Percentiles rank a stretch among this genome's conserved stretches.
phyloP scores from a whole-genome alignment of 2,888 invertebrate species.

The Alitta virens region DNA sequence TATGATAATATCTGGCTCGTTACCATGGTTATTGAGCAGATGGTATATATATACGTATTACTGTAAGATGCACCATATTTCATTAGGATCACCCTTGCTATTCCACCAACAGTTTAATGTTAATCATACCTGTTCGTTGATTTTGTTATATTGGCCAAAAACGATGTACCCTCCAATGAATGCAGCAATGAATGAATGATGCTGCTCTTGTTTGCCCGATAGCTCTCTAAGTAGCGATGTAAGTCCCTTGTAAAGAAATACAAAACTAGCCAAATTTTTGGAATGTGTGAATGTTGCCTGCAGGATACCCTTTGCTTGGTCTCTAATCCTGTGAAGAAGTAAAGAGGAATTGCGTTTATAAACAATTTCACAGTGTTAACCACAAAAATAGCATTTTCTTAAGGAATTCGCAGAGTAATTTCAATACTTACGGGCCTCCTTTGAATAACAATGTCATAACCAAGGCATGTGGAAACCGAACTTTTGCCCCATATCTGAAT shows the following conservation, averaged over 20 bases:
- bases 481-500: slow-evolving; percentile 59
- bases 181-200: slow-evolving; percentile 56
- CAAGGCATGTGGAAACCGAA: slow-evolving; percentile 59
- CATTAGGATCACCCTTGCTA: too few relatives aligned
- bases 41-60: too few relatives aligned
- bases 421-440: slow-evolving; percentile 53
- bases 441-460: slow-evolving; percentile 60
- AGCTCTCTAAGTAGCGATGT: slow-evolving; percentile 39
- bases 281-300: slow-evolving; percentile 59
- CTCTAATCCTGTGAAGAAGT: slow-evolving; percentile 35
- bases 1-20: too few relatives aligned
- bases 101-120: too few relatives aligned
- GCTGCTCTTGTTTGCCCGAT: slow-evolving; percentile 39
- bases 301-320: slow-evolving; percentile 54
- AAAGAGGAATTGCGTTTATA: too few relatives aligned
- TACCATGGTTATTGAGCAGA: too few relatives aligned
- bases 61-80: too few relatives aligned
- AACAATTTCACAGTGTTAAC: too few relatives aligned
- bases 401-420: neutral
- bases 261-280: slow-evolving; percentile 58
- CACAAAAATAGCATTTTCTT: too few relatives aligned
- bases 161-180: slow-evolving; percentile 57
- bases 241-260: slow-evolving; percentile 57
- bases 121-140: slow-evolving; percentile 59
- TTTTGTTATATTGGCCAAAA: slow-evolving; percentile 60